Percentiles rank a stretch among this genome's conserved stretches.
phyloP scores from a whole-genome alignment of 2,888 invertebrate genomes.

The Lypha dubia region DNA sequence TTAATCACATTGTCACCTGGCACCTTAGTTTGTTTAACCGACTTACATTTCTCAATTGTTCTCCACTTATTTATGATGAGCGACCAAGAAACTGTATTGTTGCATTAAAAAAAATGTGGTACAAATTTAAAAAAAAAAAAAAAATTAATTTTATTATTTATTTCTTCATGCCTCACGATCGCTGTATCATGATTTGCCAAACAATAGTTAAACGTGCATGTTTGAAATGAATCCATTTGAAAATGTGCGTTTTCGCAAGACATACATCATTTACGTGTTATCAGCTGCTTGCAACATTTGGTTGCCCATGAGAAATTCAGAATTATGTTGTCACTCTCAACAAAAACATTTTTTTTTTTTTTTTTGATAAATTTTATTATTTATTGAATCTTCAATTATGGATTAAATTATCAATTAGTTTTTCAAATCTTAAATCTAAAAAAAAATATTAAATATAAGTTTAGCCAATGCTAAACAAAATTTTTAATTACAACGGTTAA shows the following conservation, averaged over 20 bases:
- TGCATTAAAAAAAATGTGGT: neutral
- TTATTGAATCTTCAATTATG: too few relatives aligned
- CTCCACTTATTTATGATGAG: conserved; percentile 7
- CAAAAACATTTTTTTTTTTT: conserved; percentile 7
- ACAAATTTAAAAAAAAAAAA: neutral
- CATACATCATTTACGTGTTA: conserved; percentile 58
- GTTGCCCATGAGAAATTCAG: conserved; percentile 60
- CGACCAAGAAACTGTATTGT: conserved; percentile 24
- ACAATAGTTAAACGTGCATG: conserved; percentile 39
- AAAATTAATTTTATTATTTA: neutral
- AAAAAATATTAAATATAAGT: too few relatives aligned
- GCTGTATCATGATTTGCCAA: conserved; percentile 8
- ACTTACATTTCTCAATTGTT: neutral
- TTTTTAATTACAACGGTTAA: too few relatives aligned
- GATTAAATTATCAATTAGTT: too few relatives aligned
- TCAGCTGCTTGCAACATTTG: conserved; percentile 56
- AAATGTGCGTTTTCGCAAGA: conserved; percentile 55
- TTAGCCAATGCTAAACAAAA: too few relatives aligned
- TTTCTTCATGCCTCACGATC: conserved; percentile 11
- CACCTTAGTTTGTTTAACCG: too few relatives aligned
- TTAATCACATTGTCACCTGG: neutral
- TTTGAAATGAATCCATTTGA: conserved; percentile 39
- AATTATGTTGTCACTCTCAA: conserved; percentile 48
- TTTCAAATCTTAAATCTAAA: too few relatives aligned
- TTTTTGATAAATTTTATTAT: too few relatives aligned